Evolutionary conservation across 2,888 invertebrate genomes (phyloP), one percentile per base, ranked within the genome.

Genomic region (Calliopum simillimum): DNA sequence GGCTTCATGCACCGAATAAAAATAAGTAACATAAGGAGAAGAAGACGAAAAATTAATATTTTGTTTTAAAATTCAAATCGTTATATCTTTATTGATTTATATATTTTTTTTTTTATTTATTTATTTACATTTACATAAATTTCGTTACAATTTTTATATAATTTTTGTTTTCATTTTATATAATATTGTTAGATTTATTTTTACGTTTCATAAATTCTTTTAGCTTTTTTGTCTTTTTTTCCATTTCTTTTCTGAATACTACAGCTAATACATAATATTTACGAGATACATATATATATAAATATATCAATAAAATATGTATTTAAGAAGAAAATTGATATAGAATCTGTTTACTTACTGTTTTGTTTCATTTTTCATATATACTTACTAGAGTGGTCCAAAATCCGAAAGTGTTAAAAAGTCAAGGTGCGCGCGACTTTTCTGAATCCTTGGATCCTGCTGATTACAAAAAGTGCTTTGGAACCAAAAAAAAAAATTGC

Each of bases 261-360:
- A 62, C 69, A 66, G 66, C 55, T 71, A 71, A 66, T 69, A 62
- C 62, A 62, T 41, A 58, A 41, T 25, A 58, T 58, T 69, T 71
- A 69, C 69, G 56, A 49, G 64, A 68, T 67, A 49, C 44, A 43
- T 44, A 58, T 49, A 56, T 25, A 25, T 44, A 41, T 59, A 56
- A 21, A 23, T 8, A 13, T n/a, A 33, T 41, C 41, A 59, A 41
- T 58, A 25, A 14, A n/a, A 56, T n/a, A n/a, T n/a, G n/a, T 59
- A 59, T 59, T 56, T 25, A 33, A 59, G 59, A 59, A 59, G 59
- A 23, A 47, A 62, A 46, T 61, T 16, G 43, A 43, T 61, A 21
- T 61, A 61, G 44, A 43, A 59, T 49, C 59, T 59, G 67, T 71
- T 21, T 44, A 21, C 47, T 62, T 63, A 33, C 68, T 25, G n/a